phyloP scores from a whole-genome alignment of 2,888 invertebrate species.

The Leptinotarsa tumamoca region DNA sequence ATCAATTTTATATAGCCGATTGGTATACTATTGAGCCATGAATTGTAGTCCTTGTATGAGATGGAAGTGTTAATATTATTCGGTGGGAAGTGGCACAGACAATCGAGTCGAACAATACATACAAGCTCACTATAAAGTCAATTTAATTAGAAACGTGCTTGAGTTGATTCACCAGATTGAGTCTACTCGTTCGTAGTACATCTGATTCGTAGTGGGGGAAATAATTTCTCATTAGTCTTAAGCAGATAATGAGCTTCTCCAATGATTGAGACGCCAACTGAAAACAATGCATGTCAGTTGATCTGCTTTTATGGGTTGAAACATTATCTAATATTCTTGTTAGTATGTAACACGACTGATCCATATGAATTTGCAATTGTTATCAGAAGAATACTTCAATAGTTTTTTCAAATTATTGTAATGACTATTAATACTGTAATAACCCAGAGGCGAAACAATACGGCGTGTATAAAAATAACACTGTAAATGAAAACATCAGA shows the following conservation, averaged over 20 bases:
- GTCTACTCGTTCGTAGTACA: neutral
- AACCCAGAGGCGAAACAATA: no score
- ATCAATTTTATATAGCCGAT: no score
- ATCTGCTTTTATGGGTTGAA: neutral
- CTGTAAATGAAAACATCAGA: no score
- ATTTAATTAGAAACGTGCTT: neutral
- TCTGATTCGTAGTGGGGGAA: neutral
- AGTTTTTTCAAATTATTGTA: no score
- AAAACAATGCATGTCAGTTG: neutral
- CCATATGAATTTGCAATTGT: no score
- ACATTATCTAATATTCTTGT: no score
- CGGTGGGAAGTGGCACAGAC: neutral
- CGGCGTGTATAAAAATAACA: no score
- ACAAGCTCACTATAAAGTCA: neutral
- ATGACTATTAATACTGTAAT: no score
- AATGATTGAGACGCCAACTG: neutral
- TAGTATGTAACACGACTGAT: no score
- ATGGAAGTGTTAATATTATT: neutral
- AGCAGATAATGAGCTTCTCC: neutral
- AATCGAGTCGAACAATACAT: neutral
- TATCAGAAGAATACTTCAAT: no score
- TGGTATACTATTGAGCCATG: no score
- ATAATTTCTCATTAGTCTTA: neutral
- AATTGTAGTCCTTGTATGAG: neutral
- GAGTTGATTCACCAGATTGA: neutral